Percentiles rank a stretch among this genome's conserved stretches.
Evolutionary conservation across 92 coral and sea anemone species (phyloP).

Genomic region (Parazoanthus atlanticus): DNA sequence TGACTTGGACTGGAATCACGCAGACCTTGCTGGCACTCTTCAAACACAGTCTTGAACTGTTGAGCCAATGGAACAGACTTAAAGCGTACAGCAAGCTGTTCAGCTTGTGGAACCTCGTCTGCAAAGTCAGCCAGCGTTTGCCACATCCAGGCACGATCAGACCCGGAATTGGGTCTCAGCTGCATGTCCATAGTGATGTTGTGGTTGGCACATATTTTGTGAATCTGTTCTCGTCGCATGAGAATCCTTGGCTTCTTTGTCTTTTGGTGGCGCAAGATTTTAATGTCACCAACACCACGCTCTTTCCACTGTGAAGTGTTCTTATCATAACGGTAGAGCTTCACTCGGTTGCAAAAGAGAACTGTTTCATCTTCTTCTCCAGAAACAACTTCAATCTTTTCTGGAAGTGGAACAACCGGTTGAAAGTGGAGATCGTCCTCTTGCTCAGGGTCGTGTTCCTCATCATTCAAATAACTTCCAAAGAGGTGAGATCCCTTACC

Average conservation of each 20-base stretch:
- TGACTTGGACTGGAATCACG: slow-evolving; percentile 2
- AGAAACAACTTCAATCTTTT: slow-evolving; percentile 56
- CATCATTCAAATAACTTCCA: slow-evolving; percentile 22
- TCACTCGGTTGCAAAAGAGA: slow-evolving; percentile 68
- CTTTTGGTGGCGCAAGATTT: slow-evolving; percentile 57
- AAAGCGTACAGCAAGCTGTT: slow-evolving; percentile 70
- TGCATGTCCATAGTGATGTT: slow-evolving; percentile 71
- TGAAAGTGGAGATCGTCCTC: slow-evolving; percentile 60
- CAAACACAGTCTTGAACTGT: slow-evolving; percentile 68
- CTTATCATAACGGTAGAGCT: slow-evolving; percentile 68
- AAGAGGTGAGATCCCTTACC: slow-evolving; percentile 74
- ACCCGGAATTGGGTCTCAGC: slow-evolving; percentile 59
- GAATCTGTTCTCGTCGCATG: slow-evolving; percentile 82
- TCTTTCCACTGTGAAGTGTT: slow-evolving; percentile 72
- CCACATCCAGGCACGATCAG: slow-evolving; percentile 87
- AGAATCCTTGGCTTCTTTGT: slow-evolving; percentile 60
- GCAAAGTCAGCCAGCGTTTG: slow-evolving; percentile 58
- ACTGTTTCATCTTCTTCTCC: slow-evolving; percentile 76
- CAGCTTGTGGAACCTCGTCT: slow-evolving; percentile 61
- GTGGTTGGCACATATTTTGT: slow-evolving; percentile 80
- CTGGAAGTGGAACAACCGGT: slow-evolving; percentile 61
- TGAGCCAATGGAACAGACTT: slow-evolving; percentile 56
- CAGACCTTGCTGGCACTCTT: slow-evolving; percentile 64
- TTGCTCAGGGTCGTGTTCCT: slow-evolving; percentile 43
- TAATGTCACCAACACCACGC: slow-evolving; percentile 74